phyloP scores from a whole-genome alignment of 2,888 invertebrate genomes.

The Lordiphosa fenestrarum region DNA sequence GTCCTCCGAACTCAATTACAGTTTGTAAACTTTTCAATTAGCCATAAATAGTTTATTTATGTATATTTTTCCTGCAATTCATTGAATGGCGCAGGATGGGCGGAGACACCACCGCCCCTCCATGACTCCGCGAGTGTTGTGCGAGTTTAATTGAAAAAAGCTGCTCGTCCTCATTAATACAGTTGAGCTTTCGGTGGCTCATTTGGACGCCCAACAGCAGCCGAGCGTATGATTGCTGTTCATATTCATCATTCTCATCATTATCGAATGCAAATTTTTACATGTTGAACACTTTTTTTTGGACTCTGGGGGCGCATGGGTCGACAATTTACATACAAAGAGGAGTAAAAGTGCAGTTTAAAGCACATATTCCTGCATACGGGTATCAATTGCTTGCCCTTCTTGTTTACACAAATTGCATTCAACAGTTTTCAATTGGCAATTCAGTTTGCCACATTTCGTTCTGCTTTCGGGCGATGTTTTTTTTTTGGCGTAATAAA shows the following conservation, averaged over 20 bases:
- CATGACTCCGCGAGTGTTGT: slow-evolving; percentile 11
- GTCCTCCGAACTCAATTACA: slow-evolving; percentile 72
- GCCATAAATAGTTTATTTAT: slow-evolving; percentile 75
- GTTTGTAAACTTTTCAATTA: slow-evolving; percentile 78
- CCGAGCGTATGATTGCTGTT: slow-evolving; percentile 74
- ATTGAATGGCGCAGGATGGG: slow-evolving; percentile 30
- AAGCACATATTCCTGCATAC: not conserved
- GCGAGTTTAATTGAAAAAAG: slow-evolving; percentile 51
- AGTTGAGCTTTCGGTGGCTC: slow-evolving; percentile 57
- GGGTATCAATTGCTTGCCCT: not conserved
- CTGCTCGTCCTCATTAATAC: slow-evolving; percentile 50
- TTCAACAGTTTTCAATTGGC: slow-evolving; percentile 13
- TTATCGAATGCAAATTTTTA: slow-evolving; percentile 74
- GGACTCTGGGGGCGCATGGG: slow-evolving; percentile 7
- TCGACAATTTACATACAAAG: slow-evolving; percentile 1
- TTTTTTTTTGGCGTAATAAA: slow-evolving; percentile 5
- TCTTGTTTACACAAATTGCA: slow-evolving; percentile 27
- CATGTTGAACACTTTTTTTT: slow-evolving; percentile 2
- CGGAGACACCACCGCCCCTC: no score
- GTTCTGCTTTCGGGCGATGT: no score
- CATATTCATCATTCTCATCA: slow-evolving; percentile 60
- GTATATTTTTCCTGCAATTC: slow-evolving; percentile 64
- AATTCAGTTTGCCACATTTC: slow-evolving; percentile 8
- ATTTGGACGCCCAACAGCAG: slow-evolving; percentile 56
- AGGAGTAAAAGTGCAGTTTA: not conserved